Base-by-base conservation (phyloP, 1,140 invertebrate genomes). In the Mylabris phalerata region DNA sequence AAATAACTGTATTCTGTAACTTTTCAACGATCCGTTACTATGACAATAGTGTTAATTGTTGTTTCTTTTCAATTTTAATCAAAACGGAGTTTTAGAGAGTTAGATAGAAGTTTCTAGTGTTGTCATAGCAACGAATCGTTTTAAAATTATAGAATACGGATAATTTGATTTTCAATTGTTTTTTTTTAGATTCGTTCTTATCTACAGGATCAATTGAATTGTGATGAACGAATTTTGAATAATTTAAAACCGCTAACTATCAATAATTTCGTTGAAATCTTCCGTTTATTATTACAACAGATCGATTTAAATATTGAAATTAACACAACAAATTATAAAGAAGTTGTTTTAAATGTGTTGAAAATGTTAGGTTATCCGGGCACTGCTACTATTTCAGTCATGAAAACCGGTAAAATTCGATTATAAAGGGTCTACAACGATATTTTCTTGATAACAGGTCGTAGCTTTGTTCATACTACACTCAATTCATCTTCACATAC, bases 311-410 rank as follows among this genome's bases (percentile, higher is more conserved):
- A 50, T 10, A 40, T 61, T 32, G 48, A 61, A 13, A 45, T 61
- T 1, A 57, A 24, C 9, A 57, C 26, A 13, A 43, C 55, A 11
- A 61, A 57, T 51, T 61, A 61, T 27, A 61, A 61, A 43, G 59
- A 61, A 10, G 45, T 51, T 11, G 55, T 61, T 3, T 19, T 55
- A 2, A 26, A 51, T 25, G 45, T 40, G 9, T 41, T 61, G n/a
- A 61, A 61, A 42, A 9, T 45, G 5, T 39, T 55, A 2, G 27
- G 48, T 10, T 61, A 50, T 57, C 59, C 59, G 3, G 59, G 59
- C 13, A 57, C 24, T 4, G 13, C 57, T 5, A 43, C 54, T 2
- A 47, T 45, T 41, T 61, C 59, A 26, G 39, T 48, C 26, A 39
- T 61, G 9, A 61, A 57, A 46, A 57, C 59, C 11, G 59, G 59